Percentiles rank a stretch among this genome's conserved stretches.
phyloP scores from a whole-genome alignment of 1,140 invertebrate genomes.

The Papilio glaucus region DNA sequence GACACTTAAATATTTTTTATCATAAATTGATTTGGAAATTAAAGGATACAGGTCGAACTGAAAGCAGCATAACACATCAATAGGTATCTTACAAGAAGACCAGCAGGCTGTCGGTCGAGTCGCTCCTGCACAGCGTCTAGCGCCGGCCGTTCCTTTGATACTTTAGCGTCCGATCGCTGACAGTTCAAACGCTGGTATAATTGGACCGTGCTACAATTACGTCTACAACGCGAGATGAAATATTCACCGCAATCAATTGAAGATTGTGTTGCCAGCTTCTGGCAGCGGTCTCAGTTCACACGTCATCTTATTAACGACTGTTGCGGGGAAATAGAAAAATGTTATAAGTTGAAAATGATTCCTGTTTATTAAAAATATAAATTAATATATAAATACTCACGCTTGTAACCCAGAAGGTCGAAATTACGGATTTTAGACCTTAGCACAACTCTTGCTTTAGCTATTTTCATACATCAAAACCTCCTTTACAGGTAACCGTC shows the following conservation, averaged over 20 bases:
- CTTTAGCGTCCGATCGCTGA: neutral
- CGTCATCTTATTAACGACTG: neutral
- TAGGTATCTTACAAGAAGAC: conserved; percentile 22
- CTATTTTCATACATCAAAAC: no score
- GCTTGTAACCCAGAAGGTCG: no score
- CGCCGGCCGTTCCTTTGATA: conserved; percentile 30
- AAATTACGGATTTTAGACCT: no score
- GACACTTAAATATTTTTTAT: no score
- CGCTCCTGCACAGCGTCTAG: neutral
- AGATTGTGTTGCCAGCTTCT: conserved; percentile 6
- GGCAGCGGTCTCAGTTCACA: conserved; percentile 8
- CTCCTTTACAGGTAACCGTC: no score
- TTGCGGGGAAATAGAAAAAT: neutral
- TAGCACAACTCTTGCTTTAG: no score
- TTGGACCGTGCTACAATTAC: conserved; percentile 24
- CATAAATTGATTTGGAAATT: no score
- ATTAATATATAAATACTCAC: no score
- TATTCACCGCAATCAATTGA: conserved; percentile 17
- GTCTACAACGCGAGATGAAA: conserved; percentile 1
- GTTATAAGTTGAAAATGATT: no score
- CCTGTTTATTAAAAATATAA: no score
- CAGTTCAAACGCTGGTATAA: conserved; percentile 29
- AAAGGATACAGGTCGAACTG: no score
- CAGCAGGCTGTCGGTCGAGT: conserved; percentile 4
- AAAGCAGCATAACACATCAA: neutral